These are phyloP conservation scores for Cephus rjabovi DNA, from an alignment of 2,888 invertebrate genomes.

Conservation along the genomic window DNA sequence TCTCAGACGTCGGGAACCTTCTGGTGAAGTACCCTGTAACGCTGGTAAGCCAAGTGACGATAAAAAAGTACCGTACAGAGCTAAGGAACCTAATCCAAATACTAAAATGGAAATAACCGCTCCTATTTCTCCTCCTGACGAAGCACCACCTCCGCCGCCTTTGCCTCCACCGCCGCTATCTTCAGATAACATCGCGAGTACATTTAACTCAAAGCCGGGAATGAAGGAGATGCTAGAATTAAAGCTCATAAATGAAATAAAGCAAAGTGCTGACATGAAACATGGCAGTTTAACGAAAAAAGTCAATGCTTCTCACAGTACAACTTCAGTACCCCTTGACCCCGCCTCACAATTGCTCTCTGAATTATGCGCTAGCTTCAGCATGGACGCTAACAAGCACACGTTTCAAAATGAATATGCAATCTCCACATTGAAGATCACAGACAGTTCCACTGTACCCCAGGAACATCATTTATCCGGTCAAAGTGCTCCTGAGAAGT, in stretches of 20 bases:
- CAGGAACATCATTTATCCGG: not conserved
- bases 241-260: conserved; percentile 85
- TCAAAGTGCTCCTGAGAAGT: conserved; percentile 42
- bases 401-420: conserved; percentile 55
- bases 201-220: conserved; percentile 68
- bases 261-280: conserved; percentile 80
- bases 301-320: conserved; percentile 37
- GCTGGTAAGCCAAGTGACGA: conserved; percentile 67
- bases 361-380: conserved; percentile 87
- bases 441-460: conserved; percentile 6
- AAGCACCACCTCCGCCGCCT: conserved; percentile 53
- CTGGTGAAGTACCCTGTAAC: conserved; percentile 70
- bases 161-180: conserved; percentile 55
- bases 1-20: conserved; percentile 75
- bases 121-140: conserved; percentile 67
- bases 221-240: conserved; percentile 87
- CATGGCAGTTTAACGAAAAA: conserved; percentile 67
- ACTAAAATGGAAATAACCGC: conserved; percentile 63
- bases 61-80: conserved; percentile 58
- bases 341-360: conserved; percentile 85
- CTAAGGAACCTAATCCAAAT: conserved; percentile 63
- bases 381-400: conserved; percentile 71
- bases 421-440: conserved; percentile 38
- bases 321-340: conserved; percentile 68
- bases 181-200: conserved; percentile 32